Evolutionary conservation across 2,888 invertebrate species (phyloP), one percentile per base, ranked within the genome.

Genomic region (Cephus spinipes): DNA sequence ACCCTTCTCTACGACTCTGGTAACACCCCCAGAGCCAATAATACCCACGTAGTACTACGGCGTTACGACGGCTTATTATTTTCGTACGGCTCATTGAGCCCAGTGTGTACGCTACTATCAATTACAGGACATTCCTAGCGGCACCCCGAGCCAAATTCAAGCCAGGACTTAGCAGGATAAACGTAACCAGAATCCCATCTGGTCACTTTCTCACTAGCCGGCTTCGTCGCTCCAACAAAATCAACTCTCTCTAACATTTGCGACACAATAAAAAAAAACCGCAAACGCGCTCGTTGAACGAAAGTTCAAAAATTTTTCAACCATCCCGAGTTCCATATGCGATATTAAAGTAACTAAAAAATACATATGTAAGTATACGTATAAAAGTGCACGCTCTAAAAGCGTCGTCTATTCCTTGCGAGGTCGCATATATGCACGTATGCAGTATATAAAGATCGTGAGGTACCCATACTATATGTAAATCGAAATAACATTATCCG

Each of bases 41-140:
- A 90, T 89, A 86, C 87, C 82, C 77, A 77, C 85, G 84, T 85
- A 85, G 84, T 84, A 82, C 84, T 71, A 71, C 31, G 31, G 32
- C 32, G 71, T 33, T 32, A 71, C 31, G 12, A 31, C 9, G 89
- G 89, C 91, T 91, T 91, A 91, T 91, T 91, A 91, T 91, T 91
- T 91, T 91, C 87, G 87, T 91, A 90, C 90, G 91, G 90, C 90
- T 91, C 90, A 91, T 91, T 89, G 91, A 90, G 85, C 89, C 87
- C 87, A 86, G 83, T 90, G 88, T 89, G 87, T 87, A 85, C 55
- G 55, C 55, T 55, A 86, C 90, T 91, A 91, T 91, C 91, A 91
- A 91, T 91, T 91, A 91, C 91, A 88, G 85, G 87, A 89, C 86
- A 88, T 90, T 89, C 88, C 89, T 55, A 23, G 9, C 55, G 55